Evolutionary conservation across 2,797 vertebrate genomes (phyloP), one percentile per base, ranked within the genome.

Genomic region (Pseudochirops corinnae): DNA sequence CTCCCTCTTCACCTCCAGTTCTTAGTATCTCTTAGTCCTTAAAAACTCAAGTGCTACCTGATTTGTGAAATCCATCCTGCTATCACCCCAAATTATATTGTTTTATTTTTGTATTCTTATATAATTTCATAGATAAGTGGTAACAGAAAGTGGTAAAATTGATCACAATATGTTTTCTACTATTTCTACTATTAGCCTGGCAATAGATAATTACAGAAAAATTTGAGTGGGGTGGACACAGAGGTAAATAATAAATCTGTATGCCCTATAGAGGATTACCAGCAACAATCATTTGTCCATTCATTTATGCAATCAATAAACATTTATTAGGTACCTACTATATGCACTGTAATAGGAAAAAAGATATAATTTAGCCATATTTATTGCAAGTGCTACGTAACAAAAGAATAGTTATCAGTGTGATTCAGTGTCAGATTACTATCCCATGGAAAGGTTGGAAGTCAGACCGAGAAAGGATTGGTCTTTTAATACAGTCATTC

Each of bases 191-290:
- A 91, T 97, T 97, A 96, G 24, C 93, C 95, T 97, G 93, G 24
- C 97, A 96, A 96, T 96, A 95, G 74, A 33, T 94, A 92, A 90
- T 96, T 62, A 74, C 95, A 96, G 53, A 39, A 95, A 96, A 97
- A 95, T 91, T 95, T 50, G 93, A 97, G 53, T 67, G 31, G 62
- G 28, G 92, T 55, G 96, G 29, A 90, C 50, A 91, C 9, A 93
- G 97, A 95, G 92, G 60, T 57, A 96, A 96, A 92, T 91, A 95
- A 93, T 91, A 90, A 28, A 92, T 14, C 56, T 16, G 52, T 55
- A 87, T 28, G 58, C n/a, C 56, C 7, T 33, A 31, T 67, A 16
- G 33, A 14, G 12, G 4, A 67, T 67, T 67, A 14, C 31, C 31
- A 67, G 31, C 31, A 67, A n/a, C 60, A 67, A n/a, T 67, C 3